phyloP scores from a whole-genome alignment of 2,113 vertebrate species.

The Pangasianodon hypophthalmus region DNA sequence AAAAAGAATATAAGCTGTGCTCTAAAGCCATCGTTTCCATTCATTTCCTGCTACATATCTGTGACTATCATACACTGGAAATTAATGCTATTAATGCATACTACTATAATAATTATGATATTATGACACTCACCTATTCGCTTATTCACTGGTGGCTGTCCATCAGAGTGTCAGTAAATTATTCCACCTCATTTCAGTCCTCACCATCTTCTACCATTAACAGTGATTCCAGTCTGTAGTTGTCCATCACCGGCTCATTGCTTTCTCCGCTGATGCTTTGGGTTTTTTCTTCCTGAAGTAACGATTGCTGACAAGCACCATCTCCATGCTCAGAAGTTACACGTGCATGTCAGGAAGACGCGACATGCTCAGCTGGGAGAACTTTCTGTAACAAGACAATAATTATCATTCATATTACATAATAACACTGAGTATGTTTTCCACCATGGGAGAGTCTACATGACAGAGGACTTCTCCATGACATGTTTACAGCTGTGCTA shows the following conservation, averaged over 20 bases:
- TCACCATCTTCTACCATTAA: background rate
- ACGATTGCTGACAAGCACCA: background rate
- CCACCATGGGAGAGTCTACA: background rate
- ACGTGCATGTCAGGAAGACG: constrained; percentile 7
- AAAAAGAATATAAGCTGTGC: background rate
- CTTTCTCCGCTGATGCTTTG: background rate
- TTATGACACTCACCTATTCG: constrained; percentile 28
- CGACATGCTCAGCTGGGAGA: background rate
- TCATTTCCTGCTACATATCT: background rate
- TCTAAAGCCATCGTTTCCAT: background rate
- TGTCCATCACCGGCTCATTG: background rate
- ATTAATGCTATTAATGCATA: background rate
- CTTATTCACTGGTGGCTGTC: constrained; percentile 21
- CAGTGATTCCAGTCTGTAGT: background rate
- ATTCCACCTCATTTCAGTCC: constrained; percentile 18
- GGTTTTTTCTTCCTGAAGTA: constrained; percentile 28
- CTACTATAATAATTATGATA: background rate
- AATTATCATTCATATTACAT: background rate
- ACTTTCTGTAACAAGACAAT: background rate
- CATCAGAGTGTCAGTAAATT: background rate
- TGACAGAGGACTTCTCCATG: background rate
- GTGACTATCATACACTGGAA: background rate
- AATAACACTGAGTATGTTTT: background rate
- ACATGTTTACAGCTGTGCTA: background rate
- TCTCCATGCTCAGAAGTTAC: constrained; percentile 27